phyloP scores from a whole-genome alignment of 2,888 invertebrate species.

The Nephrotoma guestfalica region DNA sequence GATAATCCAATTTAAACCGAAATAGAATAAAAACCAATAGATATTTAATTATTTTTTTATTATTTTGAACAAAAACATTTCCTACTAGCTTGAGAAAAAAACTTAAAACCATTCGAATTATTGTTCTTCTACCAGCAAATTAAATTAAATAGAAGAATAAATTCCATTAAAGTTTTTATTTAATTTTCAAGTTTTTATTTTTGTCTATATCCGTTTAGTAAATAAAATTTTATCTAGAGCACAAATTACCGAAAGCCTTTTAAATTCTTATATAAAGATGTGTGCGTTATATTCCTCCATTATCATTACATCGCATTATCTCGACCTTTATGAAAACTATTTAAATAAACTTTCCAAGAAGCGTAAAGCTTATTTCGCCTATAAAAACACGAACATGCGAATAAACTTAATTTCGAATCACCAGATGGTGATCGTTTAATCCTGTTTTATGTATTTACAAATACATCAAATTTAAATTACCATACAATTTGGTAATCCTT shows the following conservation, averaged over 20 bases:
- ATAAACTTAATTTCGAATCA: not conserved
- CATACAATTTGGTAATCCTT: not conserved
- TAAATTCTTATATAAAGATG: too few species aligned
- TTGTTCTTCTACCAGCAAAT: too few species aligned
- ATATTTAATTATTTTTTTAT: too few species aligned
- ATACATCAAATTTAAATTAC: not conserved
- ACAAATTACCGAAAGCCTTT: too few species aligned
- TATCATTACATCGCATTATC: not conserved
- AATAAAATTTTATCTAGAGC: not conserved
- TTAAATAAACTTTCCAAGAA: not conserved
- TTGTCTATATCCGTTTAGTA: not conserved
- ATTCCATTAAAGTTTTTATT: not conserved
- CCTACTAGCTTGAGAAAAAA: too few species aligned
- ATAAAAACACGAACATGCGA: not conserved
- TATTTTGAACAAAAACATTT: too few species aligned
- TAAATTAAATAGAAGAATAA: too few species aligned
- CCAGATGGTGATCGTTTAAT: not conserved
- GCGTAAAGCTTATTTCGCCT: not conserved
- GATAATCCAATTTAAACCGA: too few species aligned
- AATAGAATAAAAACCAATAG: too few species aligned
- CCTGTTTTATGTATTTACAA: not conserved
- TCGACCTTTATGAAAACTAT: not conserved
- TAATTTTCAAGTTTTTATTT: not conserved
- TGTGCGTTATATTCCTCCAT: too few species aligned
- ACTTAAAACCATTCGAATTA: too few species aligned